These are phyloP conservation scores for Chloropsis hardwickii DNA, from an alignment of 2,113 vertebrate species.

Conservation along the genomic window DNA sequence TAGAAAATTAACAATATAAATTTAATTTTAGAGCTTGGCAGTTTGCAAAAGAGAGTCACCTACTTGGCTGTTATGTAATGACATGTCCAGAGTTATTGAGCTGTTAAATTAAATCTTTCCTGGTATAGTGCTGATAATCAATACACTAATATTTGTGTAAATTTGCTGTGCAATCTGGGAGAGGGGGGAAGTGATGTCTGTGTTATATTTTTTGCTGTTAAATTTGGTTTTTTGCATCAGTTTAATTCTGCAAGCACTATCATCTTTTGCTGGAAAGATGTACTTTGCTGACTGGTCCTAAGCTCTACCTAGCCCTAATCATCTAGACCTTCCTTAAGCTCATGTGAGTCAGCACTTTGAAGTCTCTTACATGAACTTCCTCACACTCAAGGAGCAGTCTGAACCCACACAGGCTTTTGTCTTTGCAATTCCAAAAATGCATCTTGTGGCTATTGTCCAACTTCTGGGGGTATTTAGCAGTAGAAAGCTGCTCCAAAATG, in stretches of 20 bases:
- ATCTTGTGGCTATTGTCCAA: not conserved
- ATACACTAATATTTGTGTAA: not conserved
- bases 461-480: not conserved
- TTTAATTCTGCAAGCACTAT: not conserved
- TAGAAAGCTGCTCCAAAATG: not conserved
- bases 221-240: fast-evolving
- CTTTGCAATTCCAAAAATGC: not conserved
- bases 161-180: not conserved
- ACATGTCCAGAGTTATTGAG: not conserved
- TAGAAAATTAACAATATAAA: not conserved
- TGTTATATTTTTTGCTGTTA: not conserved
- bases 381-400: not conserved
- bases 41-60: not conserved
- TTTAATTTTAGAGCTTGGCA: not conserved
- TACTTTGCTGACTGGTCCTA: not conserved
- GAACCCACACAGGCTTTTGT: not conserved
- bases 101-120: not conserved
- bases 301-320: not conserved
- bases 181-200: not conserved
- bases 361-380: not conserved
- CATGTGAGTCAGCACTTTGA: not conserved
- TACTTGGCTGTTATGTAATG: not conserved
- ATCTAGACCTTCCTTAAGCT: not conserved
- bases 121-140: not conserved
- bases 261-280: not conserved